Conservation (phyloP, 2,888 invertebrate species). For the Beris morrisii region DNA sequence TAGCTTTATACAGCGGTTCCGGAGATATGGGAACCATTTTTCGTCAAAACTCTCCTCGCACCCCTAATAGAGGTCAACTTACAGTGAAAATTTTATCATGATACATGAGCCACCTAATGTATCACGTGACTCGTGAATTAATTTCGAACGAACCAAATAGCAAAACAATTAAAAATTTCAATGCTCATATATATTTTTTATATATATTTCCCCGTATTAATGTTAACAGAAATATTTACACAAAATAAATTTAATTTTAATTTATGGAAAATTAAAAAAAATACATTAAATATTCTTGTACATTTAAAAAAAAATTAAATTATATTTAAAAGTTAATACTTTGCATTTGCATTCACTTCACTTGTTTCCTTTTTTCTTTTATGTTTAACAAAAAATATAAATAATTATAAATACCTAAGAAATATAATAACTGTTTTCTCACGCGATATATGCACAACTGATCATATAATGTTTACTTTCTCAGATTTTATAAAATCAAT, state of each 20-base stretch:
- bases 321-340: neutral
- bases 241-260: conserved; percentile 21
- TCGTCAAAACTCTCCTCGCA: too few species aligned
- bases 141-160: too few species aligned
- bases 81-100: too few species aligned
- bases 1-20: too few species aligned
- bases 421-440: conserved; percentile 4
- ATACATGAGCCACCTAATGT: too few species aligned
- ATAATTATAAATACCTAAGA: neutral
- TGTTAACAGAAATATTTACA: conserved; percentile 39
- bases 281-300: conserved; percentile 10
- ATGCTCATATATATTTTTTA: conserved; percentile 34
- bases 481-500: neutral
- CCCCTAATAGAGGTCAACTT: too few species aligned
- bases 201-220: conserved; percentile 38
- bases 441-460: conserved; percentile 1
- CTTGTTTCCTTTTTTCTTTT: neutral
- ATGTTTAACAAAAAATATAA: neutral
- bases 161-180: conserved; percentile 9
- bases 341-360: conserved; percentile 9
- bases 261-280: neutral
- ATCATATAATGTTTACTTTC: neutral
- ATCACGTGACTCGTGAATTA: too few species aligned
- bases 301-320: conserved; percentile 21
- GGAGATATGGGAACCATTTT: too few species aligned